Evolutionary conservation across 2,888 invertebrate genomes (phyloP).

Genomic region (Eupithecia subfuscata): DNA sequence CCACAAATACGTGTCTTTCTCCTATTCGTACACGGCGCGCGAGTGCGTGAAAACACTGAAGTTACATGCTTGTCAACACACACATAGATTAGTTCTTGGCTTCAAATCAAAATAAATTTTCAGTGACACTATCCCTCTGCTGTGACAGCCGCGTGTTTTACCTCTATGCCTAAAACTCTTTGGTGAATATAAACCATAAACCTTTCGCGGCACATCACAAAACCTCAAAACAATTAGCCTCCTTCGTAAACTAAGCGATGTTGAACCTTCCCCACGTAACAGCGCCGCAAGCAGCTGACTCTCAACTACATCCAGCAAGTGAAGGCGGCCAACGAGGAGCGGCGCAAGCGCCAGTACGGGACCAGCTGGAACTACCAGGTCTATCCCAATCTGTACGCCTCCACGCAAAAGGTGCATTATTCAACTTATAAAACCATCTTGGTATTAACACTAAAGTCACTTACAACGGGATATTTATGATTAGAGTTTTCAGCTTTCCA

Average conservation of each 20-base stretch:
- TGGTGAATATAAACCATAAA: not conserved
- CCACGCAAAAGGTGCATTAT: constrained; percentile 90
- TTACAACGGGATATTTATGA: too few relatives aligned
- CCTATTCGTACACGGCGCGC: too few relatives aligned
- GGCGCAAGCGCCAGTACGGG: constrained; percentile 69
- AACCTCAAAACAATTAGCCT: not conserved
- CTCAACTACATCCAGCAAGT: constrained; percentile 79
- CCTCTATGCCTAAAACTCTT: too few relatives aligned
- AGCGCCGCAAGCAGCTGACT: constrained; percentile 74
- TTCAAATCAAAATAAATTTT: too few relatives aligned
- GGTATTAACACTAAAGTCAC: too few relatives aligned
- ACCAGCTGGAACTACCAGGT: constrained; percentile 93
- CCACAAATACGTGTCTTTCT: too few relatives aligned
- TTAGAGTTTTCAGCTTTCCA: too few relatives aligned
- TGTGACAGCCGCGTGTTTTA: too few relatives aligned
- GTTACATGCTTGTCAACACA: too few relatives aligned
- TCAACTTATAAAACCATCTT: not conserved
- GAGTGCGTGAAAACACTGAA: too few relatives aligned
- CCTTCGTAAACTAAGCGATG: not conserved
- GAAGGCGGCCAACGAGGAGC: constrained; percentile 70
- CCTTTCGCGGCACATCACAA: not conserved
- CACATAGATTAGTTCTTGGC: too few relatives aligned
- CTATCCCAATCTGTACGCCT: constrained; percentile 92
- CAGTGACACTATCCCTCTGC: too few relatives aligned
- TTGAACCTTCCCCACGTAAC: not conserved